phyloP scores from a whole-genome alignment of 2,888 invertebrate species.

The Ochropleura plecta region DNA sequence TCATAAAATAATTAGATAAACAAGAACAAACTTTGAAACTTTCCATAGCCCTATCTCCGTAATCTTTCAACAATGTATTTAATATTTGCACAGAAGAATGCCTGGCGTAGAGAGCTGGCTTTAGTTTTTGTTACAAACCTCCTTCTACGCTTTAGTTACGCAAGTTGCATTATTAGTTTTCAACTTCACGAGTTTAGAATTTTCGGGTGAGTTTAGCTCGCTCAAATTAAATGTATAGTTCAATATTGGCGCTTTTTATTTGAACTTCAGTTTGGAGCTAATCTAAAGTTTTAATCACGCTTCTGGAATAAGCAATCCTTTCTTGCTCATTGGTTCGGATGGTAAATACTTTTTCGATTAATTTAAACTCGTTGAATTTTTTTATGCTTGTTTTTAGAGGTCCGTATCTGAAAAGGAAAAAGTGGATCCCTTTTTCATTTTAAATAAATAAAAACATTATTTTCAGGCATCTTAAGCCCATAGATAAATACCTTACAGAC shows the following conservation, averaged over 20 bases:
- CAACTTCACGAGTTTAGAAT: slow-evolving; percentile 82
- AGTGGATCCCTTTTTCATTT: too few species aligned
- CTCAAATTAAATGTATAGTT: slow-evolving; percentile 77
- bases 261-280: slow-evolving; percentile 65
- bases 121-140: slow-evolving; percentile 79
- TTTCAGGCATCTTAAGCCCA: too few species aligned
- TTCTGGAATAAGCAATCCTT: slow-evolving; percentile 65
- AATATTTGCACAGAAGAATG: slow-evolving; percentile 68
- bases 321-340: slow-evolving; percentile 61
- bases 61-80: slow-evolving; percentile 59
- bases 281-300: slow-evolving; percentile 75
- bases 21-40: slow-evolving; percentile 36
- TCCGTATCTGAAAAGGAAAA: too few species aligned
- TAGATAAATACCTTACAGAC: too few species aligned
- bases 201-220: slow-evolving; percentile 77
- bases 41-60: slow-evolving; percentile 38
- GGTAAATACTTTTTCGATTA: slow-evolving; percentile 61
- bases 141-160: slow-evolving; percentile 76
- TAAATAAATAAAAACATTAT: too few species aligned
- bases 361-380: slow-evolving; percentile 51
- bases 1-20: slow-evolving; percentile 6
- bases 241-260: slow-evolving; percentile 76
- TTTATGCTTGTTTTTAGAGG: slow-evolving; percentile 16
- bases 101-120: slow-evolving; percentile 55
- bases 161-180: slow-evolving; percentile 88